Evolutionary conservation across 2,888 invertebrate species (phyloP).

Genomic region (Lycocerus yunnanus): DNA sequence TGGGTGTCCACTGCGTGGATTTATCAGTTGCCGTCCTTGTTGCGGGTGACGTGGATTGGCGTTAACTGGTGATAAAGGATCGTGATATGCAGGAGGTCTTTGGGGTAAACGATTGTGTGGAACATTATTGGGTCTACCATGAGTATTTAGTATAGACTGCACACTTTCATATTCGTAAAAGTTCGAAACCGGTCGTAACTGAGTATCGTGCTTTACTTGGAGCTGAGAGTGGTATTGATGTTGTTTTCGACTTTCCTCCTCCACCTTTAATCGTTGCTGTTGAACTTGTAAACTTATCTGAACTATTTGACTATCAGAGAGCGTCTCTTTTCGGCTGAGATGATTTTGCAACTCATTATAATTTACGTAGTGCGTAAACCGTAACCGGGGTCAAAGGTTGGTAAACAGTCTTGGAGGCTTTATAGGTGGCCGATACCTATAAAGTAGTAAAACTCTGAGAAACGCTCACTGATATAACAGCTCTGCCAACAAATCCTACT

Average conservation of each 20-base stretch:
- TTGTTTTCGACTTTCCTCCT: conserved; percentile 76
- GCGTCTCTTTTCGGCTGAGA: conserved; percentile 70
- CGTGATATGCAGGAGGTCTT: conserved; percentile 38
- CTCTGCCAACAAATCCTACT: too few species aligned
- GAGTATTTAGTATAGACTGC: conserved; percentile 61
- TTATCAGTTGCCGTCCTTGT: conserved; percentile 9
- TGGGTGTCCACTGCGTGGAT: conserved; percentile 26
- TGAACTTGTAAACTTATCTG: conserved; percentile 81
- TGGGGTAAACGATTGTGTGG: conserved; percentile 51
- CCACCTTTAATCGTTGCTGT: conserved; percentile 78
- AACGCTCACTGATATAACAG: too few species aligned
- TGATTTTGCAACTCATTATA: conserved; percentile 85
- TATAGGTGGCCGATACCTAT: too few species aligned
- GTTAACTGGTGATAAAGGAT: conserved; percentile 39
- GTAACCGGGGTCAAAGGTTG: too few species aligned
- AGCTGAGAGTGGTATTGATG: conserved; percentile 69
- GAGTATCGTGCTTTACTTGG: conserved; percentile 54
- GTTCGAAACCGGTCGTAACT: conserved; percentile 75
- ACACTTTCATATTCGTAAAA: conserved; percentile 85
- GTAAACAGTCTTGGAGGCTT: too few species aligned
- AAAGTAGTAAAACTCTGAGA: too few species aligned
- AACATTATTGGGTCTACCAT: conserved; percentile 37
- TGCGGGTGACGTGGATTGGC: conserved; percentile 44
- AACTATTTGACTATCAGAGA: conserved; percentile 80
- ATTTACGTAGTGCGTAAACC: conserved; percentile 80